Conservation (phyloP, 2,888 invertebrate species). For the Malthinus flaveolus region DNA sequence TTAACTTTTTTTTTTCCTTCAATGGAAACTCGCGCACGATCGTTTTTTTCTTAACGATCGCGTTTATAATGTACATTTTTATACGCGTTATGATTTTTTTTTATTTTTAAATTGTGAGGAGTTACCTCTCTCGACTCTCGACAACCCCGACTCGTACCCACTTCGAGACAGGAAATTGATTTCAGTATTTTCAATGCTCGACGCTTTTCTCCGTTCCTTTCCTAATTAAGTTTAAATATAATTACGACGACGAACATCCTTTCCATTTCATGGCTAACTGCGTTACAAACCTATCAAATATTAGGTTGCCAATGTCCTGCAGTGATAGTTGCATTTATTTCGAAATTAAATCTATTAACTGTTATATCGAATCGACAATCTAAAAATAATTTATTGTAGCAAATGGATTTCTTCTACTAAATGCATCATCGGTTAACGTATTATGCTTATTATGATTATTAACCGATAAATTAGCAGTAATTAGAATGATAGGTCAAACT, state of each 20-base stretch:
- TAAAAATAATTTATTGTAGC: too few species aligned
- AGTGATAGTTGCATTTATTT: too few species aligned
- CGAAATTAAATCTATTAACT: too few species aligned
- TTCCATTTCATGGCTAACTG: constrained; percentile 38
- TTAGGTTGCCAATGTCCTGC: constrained; percentile 13
- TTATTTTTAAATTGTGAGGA: not conserved
- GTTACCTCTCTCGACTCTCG: constrained; percentile 7
- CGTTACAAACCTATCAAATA: constrained; percentile 31
- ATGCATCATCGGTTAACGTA: too few species aligned
- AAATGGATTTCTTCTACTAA: too few species aligned
- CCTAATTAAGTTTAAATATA: constrained; percentile 38
- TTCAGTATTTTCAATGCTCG: constrained; percentile 19
- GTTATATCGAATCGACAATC: too few species aligned
- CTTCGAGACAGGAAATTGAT: constrained; percentile 29
- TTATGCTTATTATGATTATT: too few species aligned
- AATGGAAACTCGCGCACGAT: not conserved
- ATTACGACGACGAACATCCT: constrained; percentile 40
- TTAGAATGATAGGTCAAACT: too few species aligned
- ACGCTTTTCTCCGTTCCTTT: constrained; percentile 24
- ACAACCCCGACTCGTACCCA: too few species aligned
- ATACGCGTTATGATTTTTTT: not conserved
- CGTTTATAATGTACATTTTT: not conserved
- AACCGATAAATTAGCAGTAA: too few species aligned
- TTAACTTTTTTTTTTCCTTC: not conserved
- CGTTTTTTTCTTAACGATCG: not conserved